Conservation (phyloP, 2,888 invertebrate species). For the Myopa tessellatipennis region DNA sequence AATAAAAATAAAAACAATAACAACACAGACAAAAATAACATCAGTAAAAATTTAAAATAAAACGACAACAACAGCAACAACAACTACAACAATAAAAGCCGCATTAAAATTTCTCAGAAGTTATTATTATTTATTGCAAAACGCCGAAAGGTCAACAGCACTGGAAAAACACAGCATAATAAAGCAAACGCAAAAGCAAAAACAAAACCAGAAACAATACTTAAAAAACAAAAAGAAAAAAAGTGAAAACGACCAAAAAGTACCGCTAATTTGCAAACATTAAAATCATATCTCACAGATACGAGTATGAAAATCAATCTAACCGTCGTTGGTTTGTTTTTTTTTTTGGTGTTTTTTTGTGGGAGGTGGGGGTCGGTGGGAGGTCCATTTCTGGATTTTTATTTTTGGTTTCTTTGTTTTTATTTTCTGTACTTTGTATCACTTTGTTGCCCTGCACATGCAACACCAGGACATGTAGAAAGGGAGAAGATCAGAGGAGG, state of each 20-base stretch:
- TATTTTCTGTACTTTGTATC: too few species aligned
- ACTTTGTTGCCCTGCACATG: too few species aligned
- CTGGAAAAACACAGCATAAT: neutral
- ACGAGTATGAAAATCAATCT: constrained; percentile 20
- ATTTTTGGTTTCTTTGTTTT: too few species aligned
- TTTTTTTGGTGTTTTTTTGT: neutral
- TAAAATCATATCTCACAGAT: constrained; percentile 34
- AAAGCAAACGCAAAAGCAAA: neutral
- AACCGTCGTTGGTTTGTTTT: neutral
- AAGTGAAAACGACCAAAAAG: constrained; percentile 2
- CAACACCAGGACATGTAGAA: too few species aligned
- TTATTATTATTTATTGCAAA: constrained; percentile 28
- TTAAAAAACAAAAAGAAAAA: neutral
- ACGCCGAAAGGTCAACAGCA: constrained; percentile 25
- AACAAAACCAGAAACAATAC: neutral
- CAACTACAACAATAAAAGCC: neutral
- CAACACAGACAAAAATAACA: neutral
- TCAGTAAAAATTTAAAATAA: neutral
- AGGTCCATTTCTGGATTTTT: too few species aligned
- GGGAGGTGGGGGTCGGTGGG: too few species aligned
- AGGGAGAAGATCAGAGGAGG: too few species aligned
- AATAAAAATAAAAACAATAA: neutral
- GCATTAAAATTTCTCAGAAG: neutral
- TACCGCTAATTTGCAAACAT: constrained; percentile 34
- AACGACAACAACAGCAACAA: neutral